Evolutionary conservation across 2,888 invertebrate species (phyloP).

Genomic region (Rhamphomyia laevipes): DNA sequence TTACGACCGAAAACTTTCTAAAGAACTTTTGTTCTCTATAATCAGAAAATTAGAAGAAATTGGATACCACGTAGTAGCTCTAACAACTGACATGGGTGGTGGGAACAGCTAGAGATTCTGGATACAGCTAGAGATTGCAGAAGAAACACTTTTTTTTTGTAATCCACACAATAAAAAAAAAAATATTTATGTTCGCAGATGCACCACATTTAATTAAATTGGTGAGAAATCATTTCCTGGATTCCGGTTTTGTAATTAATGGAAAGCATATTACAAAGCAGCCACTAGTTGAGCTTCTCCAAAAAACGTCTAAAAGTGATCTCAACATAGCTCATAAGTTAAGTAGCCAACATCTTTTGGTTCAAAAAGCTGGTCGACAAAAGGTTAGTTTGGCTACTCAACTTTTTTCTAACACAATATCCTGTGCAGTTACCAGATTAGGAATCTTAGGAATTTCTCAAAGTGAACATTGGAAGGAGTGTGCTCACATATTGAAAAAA

Average conservation of each 20-base stretch:
- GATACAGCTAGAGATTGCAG: not conserved
- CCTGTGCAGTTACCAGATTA: conserved; percentile 13
- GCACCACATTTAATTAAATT: conserved; percentile 1
- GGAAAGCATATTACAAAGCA: not conserved
- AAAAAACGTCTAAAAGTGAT: not conserved
- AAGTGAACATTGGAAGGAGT: not conserved
- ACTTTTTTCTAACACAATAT: conserved; percentile 18
- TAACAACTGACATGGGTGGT: not conserved
- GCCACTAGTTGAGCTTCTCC: not conserved
- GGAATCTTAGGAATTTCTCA: not conserved
- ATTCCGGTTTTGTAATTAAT: conserved; percentile 1
- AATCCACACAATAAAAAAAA: not conserved
- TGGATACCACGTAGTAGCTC: not conserved
- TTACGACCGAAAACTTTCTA: not conserved
- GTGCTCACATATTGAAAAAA: not conserved
- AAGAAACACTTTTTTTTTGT: not conserved
- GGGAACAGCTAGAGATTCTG: not conserved
- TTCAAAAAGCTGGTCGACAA: not conserved
- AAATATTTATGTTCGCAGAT: not conserved
- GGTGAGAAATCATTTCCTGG: not conserved
- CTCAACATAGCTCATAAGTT: conserved; percentile 1
- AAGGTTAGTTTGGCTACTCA: not conserved
- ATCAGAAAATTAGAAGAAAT: not conserved
- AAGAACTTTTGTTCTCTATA: not conserved
- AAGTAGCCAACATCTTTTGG: not conserved